A percentile compares a stretch with the other conserved stretches of the same genome.
Evolutionary conservation across 2,113 vertebrate genomes (phyloP).

Genomic region (Drymodes brunneopygia): DNA sequence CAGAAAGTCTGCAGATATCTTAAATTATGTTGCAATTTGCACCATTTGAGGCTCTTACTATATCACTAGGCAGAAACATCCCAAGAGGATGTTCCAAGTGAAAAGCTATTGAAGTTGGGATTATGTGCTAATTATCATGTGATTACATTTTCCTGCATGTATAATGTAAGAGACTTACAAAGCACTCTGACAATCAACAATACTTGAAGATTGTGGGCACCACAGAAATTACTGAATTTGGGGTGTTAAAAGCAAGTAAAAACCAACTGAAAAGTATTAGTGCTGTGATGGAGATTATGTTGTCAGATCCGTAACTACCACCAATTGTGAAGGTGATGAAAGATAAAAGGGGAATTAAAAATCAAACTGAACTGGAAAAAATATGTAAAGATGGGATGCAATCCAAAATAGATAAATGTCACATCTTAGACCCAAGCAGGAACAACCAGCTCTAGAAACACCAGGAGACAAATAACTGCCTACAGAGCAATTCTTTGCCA

Average conservation of each 20-base stretch:
- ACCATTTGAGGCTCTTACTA: not conserved
- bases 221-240: not conserved
- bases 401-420: not conserved
- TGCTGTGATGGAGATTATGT: not conserved
- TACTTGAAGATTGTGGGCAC: not conserved
- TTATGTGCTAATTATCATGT: not conserved
- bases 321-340: accelerated
- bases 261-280: not conserved
- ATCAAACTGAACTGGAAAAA: not conserved
- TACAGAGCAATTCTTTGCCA: not conserved
- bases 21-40: not conserved
- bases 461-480: not conserved
- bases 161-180: not conserved
- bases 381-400: not conserved
- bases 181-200: not conserved
- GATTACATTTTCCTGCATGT: not conserved
- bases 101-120: not conserved
- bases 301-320: not conserved
- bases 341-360: not conserved
- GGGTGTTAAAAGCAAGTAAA: not conserved
- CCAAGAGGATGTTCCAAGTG: not conserved
- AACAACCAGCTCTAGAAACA: not conserved
- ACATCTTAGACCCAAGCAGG: not conserved
- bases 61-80: not conserved
- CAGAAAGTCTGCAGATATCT: not conserved